These are phyloP conservation scores for Apoda limacodes DNA, from an alignment of 2,888 invertebrate genomes.

Conservation along the genomic window DNA sequence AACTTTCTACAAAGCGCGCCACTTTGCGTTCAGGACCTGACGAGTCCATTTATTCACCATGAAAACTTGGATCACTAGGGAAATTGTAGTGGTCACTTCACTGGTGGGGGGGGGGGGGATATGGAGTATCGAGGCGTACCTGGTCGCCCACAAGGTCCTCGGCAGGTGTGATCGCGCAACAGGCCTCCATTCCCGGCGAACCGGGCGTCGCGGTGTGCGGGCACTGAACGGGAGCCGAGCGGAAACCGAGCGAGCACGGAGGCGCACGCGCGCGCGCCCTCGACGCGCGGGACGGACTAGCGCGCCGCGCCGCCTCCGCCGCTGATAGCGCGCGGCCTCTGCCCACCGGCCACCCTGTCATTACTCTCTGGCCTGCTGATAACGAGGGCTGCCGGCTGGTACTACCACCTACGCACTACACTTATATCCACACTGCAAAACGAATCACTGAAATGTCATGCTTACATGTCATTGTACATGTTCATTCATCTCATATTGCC, in stretches of 20 bases:
- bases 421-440: slow-evolving; percentile 6
- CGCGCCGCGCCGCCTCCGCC: no score
- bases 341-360: slow-evolving; percentile 32
- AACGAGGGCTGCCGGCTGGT: slow-evolving; percentile 57
- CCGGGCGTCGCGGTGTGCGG: slow-evolving; percentile 32
- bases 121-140: no score
- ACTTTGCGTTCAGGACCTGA: no score
- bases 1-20: no score
- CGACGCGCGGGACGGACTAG: slow-evolving; percentile 21
- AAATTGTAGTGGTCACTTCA: no score
- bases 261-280: slow-evolving; percentile 30
- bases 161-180: slow-evolving; percentile 55
- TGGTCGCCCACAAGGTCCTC: slow-evolving; percentile 66
- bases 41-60: no score
- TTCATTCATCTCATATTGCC: no score
- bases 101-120: no score
- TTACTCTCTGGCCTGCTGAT: slow-evolving; percentile 59
- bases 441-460: background rate
- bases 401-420: slow-evolving; percentile 18
- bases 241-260: slow-evolving; percentile 18
- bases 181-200: slow-evolving; percentile 64
- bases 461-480: slow-evolving; percentile 2
- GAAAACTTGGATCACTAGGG: no score
- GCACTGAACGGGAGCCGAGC: slow-evolving; percentile 16
- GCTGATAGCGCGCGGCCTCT: slow-evolving; percentile 22